Evolutionary conservation across 2,113 vertebrate genomes (phyloP), one percentile per base, ranked within the genome.

Genomic region (Cololabis saira): DNA sequence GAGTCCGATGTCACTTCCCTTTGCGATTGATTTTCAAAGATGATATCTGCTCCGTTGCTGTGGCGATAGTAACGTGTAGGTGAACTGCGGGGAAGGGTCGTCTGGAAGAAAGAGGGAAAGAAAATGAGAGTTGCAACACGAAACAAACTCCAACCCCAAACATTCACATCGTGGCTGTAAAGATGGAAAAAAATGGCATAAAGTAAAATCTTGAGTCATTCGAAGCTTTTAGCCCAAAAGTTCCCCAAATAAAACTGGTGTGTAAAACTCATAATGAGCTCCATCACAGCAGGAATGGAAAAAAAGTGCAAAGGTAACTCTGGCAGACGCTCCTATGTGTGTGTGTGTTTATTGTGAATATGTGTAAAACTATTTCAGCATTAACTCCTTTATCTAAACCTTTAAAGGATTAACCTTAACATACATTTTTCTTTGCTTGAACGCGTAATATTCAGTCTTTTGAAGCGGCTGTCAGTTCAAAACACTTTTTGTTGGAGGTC

Each of bases 1-100:
- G 77, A 92, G 93, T 94, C 94, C 92, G 92, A 90, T 90, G 74
- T 91, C 88, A 82, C 71, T 70, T 82, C 84, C 81, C 10, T 84
- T 80, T 88, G 72, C 58, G 66, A 81, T 87, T 55, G 50, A 76
- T 84, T 87, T 89, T 85, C 60, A 88, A 84, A 79, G 85, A 70
- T 75, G 62, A 76, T 85, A 62, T 78, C 71, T 74, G 82, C 85
- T 83, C 81, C 76, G 84, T 85, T 58, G 85, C 68, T 43, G 68
- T 72, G 60, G 71, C 61, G 76, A 80, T 84, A 75, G 88, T 78
- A 92, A 89, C 87, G 90, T 92, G 87, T 76, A 92, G 93, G 93
- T 92, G 92, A 91, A 93, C 78, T 91, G 76, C 70, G 84, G 94
- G 90, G 78, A 86, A 81, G 85, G 83, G 85, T 85, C 87, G 78